Evolutionary conservation across 2,888 invertebrate species (phyloP), one percentile per base, ranked within the genome.

Genomic region (Odontocolon sp.): DNA sequence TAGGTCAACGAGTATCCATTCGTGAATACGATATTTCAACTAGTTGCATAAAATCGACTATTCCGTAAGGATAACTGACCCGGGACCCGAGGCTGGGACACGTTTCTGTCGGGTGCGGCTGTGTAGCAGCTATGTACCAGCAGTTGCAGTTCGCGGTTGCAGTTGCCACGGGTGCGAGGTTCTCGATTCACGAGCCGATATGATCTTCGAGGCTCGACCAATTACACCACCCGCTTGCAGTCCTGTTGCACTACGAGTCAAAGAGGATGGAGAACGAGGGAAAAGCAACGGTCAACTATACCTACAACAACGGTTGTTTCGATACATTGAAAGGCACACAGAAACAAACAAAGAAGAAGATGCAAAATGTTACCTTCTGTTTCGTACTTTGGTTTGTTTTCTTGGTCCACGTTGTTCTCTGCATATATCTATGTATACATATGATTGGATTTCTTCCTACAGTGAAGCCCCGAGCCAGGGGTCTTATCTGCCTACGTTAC

Each of bases 171-270:
- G 85, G 85, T 83, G 87, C 85, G 84, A 87, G 87, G 82, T 85
- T 88, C 87, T 86, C 87, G 87, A 88, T 88, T 78, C 86, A 81
- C 76, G 75, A 71, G 54, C 81, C 81, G 88, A 88, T 88, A 88
- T 85, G 84, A 88, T 88, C 88, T 84, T 75, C 77, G 77, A 80
- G 82, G 80, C 74, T 76, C 76, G 83, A 87, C 88, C 88, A 88
- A 88, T 88, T 88, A 88, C 87, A 88, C 87, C 84, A 86, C 85
- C 85, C 83, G 38, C 75, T 75, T 80, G 77, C 63, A 66, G 70
- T 75, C 33, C 11, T n/a, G n/a, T 14, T 14, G 50, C 6, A 2
- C 26, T 26, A 23, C 11, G 11, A 23, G 50, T 26, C 26, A 11
- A 26, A 6, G 50, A 50, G 26, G 50, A 50, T 26, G 26, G 50